Percentiles rank a stretch among this genome's conserved stretches.
Conservation (phyloP, 2,888 invertebrate species). For the Taenaris catops region DNA sequence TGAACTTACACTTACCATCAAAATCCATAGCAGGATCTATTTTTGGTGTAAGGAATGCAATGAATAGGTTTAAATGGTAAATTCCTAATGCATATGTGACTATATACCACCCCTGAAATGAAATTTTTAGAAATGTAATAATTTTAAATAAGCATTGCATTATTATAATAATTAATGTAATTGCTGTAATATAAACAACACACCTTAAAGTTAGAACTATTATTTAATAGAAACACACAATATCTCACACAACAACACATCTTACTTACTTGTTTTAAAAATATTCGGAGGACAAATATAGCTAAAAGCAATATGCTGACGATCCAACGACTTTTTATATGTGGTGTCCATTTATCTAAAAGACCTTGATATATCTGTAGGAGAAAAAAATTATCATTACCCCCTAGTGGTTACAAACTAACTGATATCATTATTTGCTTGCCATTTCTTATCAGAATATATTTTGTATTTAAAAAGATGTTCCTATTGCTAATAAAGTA, state of each 20-base stretch:
- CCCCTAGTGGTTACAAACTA: neutral
- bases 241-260: too few species aligned
- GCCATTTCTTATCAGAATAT: too few species aligned
- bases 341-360: slow-evolving; percentile 93
- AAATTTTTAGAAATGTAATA: neutral
- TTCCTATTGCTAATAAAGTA: too few species aligned
- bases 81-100: slow-evolving; percentile 99
- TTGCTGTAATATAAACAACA: too few species aligned
- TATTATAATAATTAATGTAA: neutral
- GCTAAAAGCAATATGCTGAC: slow-evolving; percentile 84
- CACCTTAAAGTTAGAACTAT: too few species aligned
- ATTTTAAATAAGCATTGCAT: slow-evolving; percentile 12
- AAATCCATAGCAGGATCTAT: slow-evolving; percentile 98
- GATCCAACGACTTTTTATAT: slow-evolving; percentile 89
- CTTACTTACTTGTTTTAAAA: slow-evolving; percentile 87
- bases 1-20: slow-evolving; percentile 82
- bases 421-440: neutral
- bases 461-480: too few species aligned
- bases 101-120: slow-evolving; percentile 98
- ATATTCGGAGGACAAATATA: slow-evolving; percentile 89
- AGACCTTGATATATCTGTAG: slow-evolving; percentile 85
- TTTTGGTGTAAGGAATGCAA: slow-evolving; percentile 99
- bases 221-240: too few species aligned
- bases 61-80: slow-evolving; percentile 99
- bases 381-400: neutral